phyloP scores from a whole-genome alignment of 2,888 invertebrate species.

The Microctonus hyperodae region DNA sequence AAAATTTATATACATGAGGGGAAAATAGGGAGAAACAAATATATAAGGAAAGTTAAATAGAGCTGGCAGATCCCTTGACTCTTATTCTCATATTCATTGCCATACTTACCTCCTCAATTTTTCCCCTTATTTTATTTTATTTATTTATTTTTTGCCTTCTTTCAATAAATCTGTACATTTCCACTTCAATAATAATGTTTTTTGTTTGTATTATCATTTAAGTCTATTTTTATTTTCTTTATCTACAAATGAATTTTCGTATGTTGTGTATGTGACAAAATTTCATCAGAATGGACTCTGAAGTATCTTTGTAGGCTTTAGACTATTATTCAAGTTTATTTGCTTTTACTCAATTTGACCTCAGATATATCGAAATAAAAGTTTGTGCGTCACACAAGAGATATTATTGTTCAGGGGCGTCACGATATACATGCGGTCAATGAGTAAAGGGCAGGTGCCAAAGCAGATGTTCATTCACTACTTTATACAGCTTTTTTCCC shows the following conservation, averaged over 20 bases:
- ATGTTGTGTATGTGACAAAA: constrained; percentile 1
- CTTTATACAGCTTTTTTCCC: constrained; percentile 9
- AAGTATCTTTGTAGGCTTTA: background rate
- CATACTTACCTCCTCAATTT: constrained; percentile 1
- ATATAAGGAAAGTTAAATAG: background rate
- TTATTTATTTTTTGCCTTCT: background rate
- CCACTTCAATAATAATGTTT: constrained; percentile 19
- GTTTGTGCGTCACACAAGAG: background rate
- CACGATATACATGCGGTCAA: constrained; percentile 13
- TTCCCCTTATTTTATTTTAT: constrained; percentile 1
- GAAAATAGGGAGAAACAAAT: background rate
- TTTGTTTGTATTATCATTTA: background rate
- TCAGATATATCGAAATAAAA: background rate
- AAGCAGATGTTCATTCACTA: constrained; percentile 37
- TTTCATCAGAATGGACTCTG: constrained; percentile 2
- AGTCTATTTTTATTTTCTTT: constrained; percentile 17
- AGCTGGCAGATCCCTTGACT: constrained; percentile 3
- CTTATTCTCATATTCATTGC: constrained; percentile 7
- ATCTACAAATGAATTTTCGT: background rate
- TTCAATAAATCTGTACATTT: constrained; percentile 25
- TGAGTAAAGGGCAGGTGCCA: constrained; percentile 36
- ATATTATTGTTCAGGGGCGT: constrained; percentile 18
- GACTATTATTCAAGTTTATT: background rate
- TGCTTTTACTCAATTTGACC: constrained; percentile 4
- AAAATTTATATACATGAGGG: constrained; percentile 21